A percentile compares a stretch with the other conserved stretches of the same genome.
phyloP scores from a whole-genome alignment of 64 coral and sea anemone genomes.

The Catalaphyllia jardinei region DNA sequence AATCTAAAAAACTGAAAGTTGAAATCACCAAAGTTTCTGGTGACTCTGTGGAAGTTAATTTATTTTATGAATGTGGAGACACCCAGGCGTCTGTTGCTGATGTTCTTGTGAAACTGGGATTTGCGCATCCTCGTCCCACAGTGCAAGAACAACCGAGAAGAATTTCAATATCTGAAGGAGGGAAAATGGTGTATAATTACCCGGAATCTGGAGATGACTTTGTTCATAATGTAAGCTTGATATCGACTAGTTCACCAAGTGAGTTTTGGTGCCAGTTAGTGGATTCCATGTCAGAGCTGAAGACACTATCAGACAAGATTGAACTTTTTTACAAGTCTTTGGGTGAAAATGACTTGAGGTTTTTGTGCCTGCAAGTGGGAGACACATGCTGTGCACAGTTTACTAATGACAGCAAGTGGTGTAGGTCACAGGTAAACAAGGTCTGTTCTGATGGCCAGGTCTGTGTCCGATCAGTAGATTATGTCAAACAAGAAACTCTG shows the following conservation, averaged over 20 bases:
- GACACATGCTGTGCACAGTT: constrained; percentile 47
- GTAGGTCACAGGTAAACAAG: constrained; percentile 23
- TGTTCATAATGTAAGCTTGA: constrained; percentile 29
- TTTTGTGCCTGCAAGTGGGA: constrained; percentile 27
- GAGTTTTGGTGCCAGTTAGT: constrained; percentile 80
- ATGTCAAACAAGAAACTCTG: constrained; percentile 37
- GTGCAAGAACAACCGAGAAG: constrained; percentile 37
- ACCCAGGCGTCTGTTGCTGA: constrained; percentile 56
- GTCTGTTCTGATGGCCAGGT: constrained; percentile 3
- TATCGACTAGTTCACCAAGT: constrained; percentile 46
- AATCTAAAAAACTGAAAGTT: constrained; percentile 40
- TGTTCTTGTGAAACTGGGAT: constrained; percentile 25
- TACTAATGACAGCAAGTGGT: constrained; percentile 62
- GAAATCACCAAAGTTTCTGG: constrained; percentile 57
- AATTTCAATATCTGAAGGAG: constrained; percentile 50
- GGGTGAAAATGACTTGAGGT: constrained; percentile 28
- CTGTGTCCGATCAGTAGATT: constrained; percentile 40
- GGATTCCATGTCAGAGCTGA: constrained; percentile 50
- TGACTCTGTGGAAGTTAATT: constrained; percentile 49
- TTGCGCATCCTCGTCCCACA: constrained; percentile 42
- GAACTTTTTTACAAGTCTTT: constrained; percentile 46
- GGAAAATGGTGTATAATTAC: constrained; percentile 29
- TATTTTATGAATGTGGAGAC: constrained; percentile 28
- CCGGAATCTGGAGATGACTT: constrained; percentile 39
- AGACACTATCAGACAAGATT: constrained; percentile 11